Evolutionary conservation across 2,113 vertebrate genomes (phyloP).

Genomic region (Regulus satrapa): DNA sequence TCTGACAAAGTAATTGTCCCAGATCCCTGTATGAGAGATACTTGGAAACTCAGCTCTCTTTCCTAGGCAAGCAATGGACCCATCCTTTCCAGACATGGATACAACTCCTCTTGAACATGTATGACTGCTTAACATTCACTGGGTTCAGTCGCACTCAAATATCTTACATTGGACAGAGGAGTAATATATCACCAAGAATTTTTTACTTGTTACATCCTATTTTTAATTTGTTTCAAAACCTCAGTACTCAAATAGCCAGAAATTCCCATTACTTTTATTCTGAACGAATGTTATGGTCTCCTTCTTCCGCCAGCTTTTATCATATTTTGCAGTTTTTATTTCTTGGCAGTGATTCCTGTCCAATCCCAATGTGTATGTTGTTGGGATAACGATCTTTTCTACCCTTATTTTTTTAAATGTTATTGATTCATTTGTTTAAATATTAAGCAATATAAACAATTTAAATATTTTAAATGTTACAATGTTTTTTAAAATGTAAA

Average conservation of each 20-base stretch:
- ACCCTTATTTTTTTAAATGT: rapidly evolving
- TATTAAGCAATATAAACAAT: not conserved
- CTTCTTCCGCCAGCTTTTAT: not conserved
- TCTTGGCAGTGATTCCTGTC: not conserved
- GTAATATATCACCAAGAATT: not conserved
- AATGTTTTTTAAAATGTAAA: not conserved
- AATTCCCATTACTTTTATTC: not conserved
- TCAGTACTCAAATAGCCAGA: not conserved
- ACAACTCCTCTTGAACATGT: not conserved
- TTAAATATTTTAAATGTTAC: not conserved
- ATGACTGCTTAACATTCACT: not conserved
- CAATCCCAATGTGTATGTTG: rapidly evolving
- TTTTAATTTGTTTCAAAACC: not conserved
- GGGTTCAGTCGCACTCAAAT: not conserved
- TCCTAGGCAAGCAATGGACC: not conserved
- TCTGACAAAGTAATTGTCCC: not conserved
- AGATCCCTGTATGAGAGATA: not conserved
- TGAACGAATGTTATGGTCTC: not conserved
- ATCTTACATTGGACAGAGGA: not conserved
- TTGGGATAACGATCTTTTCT: not conserved
- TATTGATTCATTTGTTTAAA: not conserved
- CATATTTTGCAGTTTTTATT: not conserved
- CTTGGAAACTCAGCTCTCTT: not conserved
- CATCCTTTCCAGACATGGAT: not conserved
- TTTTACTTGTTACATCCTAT: not conserved